Evolutionary conservation across 2,113 vertebrate species (phyloP), one percentile per base, ranked within the genome.

Genomic region (Coptodon rendalli): DNA sequence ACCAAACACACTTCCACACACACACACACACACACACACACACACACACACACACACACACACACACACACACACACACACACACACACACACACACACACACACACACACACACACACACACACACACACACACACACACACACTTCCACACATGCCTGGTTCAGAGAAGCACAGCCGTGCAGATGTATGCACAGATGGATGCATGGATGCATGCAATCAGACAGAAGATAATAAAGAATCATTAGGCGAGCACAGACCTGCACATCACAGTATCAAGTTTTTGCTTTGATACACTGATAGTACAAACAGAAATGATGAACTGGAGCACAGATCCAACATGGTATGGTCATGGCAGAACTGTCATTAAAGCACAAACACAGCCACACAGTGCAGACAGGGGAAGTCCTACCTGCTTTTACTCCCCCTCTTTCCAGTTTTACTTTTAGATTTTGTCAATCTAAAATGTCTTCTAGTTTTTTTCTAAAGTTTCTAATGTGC

Each of bases 121-220:
- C 91, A 91, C 87, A 86, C 88, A 90, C 61, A 7, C 54, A 57
- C 12, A 87, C 88, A 76, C 87, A 50, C 12, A 19, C 57, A 36
- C 80, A 68, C 82, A 40, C 83, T 52, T 45, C 48, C 92, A 92
- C 87, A 86, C 90, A 91, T 45, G 48, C 78, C 3, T 6, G n/a
- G 13, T 66, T 81, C 24, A 76, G 84, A 91, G 88, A 79, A 85
- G 24, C 83, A 54, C 78, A 89, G 87, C 79, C 19, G 14, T n/a
- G 82, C 90, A 92, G 82, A 59, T 82, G 52, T 63, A 90, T 80
- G 80, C 76, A 31, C 73, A 83, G 89, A 90, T 87, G 89, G 85
- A 90, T 83, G 81, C 83, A 87, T 86, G 53, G 89, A 90, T 87
- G 85, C 89, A 89, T 48, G 53, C 16, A 24, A 76, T 73, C 73